phyloP scores from a whole-genome alignment of 2,888 invertebrate genomes.

The Eurytoma adleriae region DNA sequence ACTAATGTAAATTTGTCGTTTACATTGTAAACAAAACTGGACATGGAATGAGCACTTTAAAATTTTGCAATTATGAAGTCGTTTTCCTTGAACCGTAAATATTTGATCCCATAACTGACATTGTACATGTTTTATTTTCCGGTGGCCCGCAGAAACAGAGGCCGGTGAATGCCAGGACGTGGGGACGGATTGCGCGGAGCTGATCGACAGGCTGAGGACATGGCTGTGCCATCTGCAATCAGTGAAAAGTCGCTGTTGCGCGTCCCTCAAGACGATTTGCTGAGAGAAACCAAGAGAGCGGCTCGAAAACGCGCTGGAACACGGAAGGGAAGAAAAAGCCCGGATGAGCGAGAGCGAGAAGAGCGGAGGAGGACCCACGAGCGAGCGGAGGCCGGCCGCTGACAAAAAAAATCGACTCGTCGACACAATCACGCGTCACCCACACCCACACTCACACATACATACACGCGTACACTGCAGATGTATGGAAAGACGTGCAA shows the following conservation, averaged over 20 bases:
- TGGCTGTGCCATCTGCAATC: slow-evolving; percentile 76
- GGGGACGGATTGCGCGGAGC: slow-evolving; percentile 75
- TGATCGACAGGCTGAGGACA: slow-evolving; percentile 75
- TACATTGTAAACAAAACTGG: no score
- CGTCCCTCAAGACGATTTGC: slow-evolving; percentile 73
- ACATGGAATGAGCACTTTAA: no score
- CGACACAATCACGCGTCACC: slow-evolving; percentile 21
- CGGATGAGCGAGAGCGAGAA: slow-evolving; percentile 13
- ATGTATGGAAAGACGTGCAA: slow-evolving; percentile 18
- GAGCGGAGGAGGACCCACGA: slow-evolving; percentile 9
- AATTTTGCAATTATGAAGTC: no score
- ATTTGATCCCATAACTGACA: no score
- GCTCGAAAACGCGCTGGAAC: slow-evolving; percentile 35
- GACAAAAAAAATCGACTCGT: slow-evolving; percentile 48
- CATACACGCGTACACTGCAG: no score
- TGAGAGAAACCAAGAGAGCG: slow-evolving; percentile 36
- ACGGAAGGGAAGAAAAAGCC: slow-evolving; percentile 6
- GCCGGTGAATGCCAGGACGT: slow-evolving; percentile 74
- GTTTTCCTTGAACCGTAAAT: no score
- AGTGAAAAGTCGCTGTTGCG: slow-evolving; percentile 74
- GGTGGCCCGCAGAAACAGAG: slow-evolving; percentile 68
- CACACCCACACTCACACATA: no score
- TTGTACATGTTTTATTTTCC: not conserved
- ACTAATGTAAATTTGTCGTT: no score
- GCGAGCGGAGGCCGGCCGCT: slow-evolving; percentile 22